These are phyloP conservation scores for Melopsittacus undulatus DNA, from an alignment of 2,797 vertebrate genomes.

Conservation along the genomic window DNA sequence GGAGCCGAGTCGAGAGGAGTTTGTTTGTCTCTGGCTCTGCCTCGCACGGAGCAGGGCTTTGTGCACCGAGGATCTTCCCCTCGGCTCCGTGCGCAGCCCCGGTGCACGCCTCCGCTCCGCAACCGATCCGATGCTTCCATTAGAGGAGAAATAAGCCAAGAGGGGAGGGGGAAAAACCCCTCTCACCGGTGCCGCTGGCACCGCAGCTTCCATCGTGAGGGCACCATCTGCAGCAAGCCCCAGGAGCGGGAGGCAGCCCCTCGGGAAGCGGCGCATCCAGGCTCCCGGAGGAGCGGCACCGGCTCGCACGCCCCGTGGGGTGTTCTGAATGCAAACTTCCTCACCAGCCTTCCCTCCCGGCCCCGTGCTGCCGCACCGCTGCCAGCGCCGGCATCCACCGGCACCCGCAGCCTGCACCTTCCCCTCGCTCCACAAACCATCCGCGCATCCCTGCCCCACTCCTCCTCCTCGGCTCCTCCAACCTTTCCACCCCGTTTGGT, in stretches of 20 bases:
- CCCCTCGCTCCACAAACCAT: constrained; percentile 38
- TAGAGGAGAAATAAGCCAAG: not conserved
- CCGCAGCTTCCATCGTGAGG: not conserved
- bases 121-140: not conserved
- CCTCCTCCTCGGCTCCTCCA: constrained; percentile 41
- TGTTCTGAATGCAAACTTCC: constrained; percentile 56
- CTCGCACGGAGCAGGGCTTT: not conserved
- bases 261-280: not conserved
- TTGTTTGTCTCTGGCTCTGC: not conserved
- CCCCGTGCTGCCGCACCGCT: not conserved
- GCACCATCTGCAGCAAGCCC: not conserved
- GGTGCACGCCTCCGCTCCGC: not conserved
- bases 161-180: not conserved
- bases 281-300: not conserved
- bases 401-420: not conserved
- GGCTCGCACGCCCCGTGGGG: not conserved
- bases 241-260: constrained; percentile 9
- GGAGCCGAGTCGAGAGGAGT: not conserved
- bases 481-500: constrained; percentile 33
- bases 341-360: constrained; percentile 48
- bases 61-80: not conserved
- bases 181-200: not conserved
- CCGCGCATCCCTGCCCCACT: constrained; percentile 11
- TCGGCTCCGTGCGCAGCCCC: not conserved
- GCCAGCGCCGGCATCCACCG: constrained; percentile 37